Conservation (phyloP, 2,797 vertebrate genomes). For the Neoniphon sammara region DNA sequence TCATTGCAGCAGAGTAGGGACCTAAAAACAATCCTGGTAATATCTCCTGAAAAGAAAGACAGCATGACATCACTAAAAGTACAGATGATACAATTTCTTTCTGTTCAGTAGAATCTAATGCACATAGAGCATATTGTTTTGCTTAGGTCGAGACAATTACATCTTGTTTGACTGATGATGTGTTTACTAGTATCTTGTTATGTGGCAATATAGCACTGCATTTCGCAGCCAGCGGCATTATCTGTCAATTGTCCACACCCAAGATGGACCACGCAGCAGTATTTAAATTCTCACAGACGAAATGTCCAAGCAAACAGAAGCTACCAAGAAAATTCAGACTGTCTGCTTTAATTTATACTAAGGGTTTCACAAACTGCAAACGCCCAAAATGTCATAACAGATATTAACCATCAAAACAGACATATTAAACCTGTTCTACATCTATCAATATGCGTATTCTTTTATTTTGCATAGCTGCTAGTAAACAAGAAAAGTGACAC, state of each 20-base stretch:
- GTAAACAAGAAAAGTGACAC: neutral
- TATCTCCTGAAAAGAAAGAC: slow-evolving; percentile 88
- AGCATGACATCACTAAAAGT: neutral
- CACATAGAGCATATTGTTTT: neutral
- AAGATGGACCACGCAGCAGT: neutral
- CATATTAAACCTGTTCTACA: too few species aligned
- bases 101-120: neutral
- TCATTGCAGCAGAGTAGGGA: slow-evolving; percentile 99
- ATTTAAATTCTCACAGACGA: neutral
- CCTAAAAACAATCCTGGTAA: slow-evolving; percentile 98
- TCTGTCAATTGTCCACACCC: neutral
- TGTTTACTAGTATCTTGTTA: too few species aligned
- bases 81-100: neutral
- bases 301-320: neutral
- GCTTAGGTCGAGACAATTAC: neutral
- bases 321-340: neutral
- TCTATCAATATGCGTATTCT: neutral
- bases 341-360: neutral
- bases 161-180: too few species aligned
- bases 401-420: too few species aligned
- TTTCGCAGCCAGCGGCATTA: neutral
- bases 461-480: neutral
- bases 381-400: too few species aligned
- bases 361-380: neutral
- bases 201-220: neutral